A percentile compares a stretch with the other conserved stretches of the same genome.
These are phyloP conservation scores for Chloromyia formosa DNA, from an alignment of 2,888 invertebrate genomes.

Conservation along the genomic window DNA sequence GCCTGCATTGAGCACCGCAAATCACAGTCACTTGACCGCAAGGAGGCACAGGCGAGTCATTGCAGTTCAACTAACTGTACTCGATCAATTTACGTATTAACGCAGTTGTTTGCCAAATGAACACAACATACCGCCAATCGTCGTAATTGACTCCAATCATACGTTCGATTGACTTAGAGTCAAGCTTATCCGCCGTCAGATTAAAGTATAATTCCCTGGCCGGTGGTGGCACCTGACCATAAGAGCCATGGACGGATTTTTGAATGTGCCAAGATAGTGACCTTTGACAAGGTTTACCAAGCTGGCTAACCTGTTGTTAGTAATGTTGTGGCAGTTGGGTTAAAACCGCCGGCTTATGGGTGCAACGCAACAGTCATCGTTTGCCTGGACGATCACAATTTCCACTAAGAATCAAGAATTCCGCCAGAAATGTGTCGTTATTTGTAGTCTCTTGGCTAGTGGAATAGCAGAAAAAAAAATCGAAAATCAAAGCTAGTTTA, in stretches of 20 bases:
- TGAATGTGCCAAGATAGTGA: not conserved
- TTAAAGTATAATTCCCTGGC: constrained; percentile 8
- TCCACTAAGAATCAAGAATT: no score
- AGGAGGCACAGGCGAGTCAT: not conserved
- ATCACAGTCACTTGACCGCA: not conserved
- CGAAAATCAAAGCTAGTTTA: no score
- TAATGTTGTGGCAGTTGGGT: no score
- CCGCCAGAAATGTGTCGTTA: no score
- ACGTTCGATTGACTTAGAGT: constrained; percentile 22
- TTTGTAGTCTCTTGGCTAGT: no score
- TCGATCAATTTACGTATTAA: constrained; percentile 21
- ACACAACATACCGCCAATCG: not conserved
- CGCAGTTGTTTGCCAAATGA: not conserved
- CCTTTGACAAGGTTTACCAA: not conserved
- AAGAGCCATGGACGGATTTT: not conserved
- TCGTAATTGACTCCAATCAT: constrained; percentile 26
- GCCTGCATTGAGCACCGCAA: not conserved
- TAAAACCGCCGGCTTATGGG: no score
- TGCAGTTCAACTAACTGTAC: constrained; percentile 25
- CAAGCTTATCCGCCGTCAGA: constrained; percentile 8
- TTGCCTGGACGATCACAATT: no score
- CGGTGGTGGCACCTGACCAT: not conserved
- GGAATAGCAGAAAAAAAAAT: no score
- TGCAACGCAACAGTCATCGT: no score
- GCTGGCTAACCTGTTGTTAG: not conserved